phyloP scores from a whole-genome alignment of 2,888 invertebrate species.

The Aplocera efformata region DNA sequence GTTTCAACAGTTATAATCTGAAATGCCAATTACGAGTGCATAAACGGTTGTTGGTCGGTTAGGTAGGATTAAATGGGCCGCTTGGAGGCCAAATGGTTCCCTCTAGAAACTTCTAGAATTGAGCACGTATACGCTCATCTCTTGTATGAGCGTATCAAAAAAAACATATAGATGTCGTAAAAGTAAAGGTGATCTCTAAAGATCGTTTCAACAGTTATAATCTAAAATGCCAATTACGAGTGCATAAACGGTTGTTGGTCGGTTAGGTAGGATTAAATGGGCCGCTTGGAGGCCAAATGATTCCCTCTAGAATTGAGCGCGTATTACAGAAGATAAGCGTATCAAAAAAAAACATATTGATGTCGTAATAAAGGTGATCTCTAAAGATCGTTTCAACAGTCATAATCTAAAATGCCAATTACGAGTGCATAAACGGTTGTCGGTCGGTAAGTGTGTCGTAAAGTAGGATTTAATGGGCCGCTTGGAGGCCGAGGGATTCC shows the following conservation, averaged over 20 bases:
- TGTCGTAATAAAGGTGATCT: no score
- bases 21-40: conserved; percentile 67
- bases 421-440: conserved; percentile 62
- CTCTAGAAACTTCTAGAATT: conserved; percentile 30
- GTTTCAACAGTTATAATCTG: no score
- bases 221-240: conserved; percentile 71
- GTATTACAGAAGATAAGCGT: conserved; percentile 6
- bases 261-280: conserved; percentile 63
- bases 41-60: conserved; percentile 53
- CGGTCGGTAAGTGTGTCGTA: conserved; percentile 58
- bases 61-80: conserved; percentile 64
- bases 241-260: conserved; percentile 57
- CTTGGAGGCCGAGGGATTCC: conserved; percentile 57
- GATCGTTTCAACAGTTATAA: no score
- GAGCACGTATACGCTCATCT: conserved; percentile 15
- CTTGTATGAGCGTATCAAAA: no score
- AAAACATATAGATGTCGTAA: no score
- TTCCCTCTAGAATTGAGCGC: conserved; percentile 37
- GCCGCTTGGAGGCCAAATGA: conserved; percentile 55
- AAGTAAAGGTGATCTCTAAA: no score
- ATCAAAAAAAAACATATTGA: no score
- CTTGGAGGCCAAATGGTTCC: conserved; percentile 57
- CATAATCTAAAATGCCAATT: conserved; percentile 52
- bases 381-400: no score
- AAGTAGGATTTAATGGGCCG: conserved; percentile 67